These are phyloP conservation scores for Chouioia cunea DNA, from an alignment of 2,888 invertebrate genomes.

Conservation along the genomic window DNA sequence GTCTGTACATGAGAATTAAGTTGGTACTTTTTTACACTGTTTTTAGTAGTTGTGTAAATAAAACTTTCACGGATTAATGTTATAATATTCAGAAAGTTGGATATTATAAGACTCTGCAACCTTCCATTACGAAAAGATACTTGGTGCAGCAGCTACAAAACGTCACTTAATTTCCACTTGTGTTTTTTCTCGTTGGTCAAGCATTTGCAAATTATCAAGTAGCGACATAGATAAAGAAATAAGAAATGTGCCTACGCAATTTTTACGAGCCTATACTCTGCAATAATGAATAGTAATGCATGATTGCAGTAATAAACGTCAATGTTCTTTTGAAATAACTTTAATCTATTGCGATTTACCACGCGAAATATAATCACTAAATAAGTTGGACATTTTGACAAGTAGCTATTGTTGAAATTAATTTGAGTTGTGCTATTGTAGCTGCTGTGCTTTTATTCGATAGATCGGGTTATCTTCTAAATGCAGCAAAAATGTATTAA, in stretches of 20 bases:
- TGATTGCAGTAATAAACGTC: no score
- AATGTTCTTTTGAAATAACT: no score
- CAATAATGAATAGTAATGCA: slow-evolving; percentile 19
- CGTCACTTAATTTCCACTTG: slow-evolving; percentile 35
- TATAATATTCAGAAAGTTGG: slow-evolving; percentile 56
- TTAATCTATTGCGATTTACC: no score
- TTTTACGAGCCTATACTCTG: slow-evolving; percentile 45
- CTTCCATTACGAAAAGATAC: slow-evolving; percentile 46
- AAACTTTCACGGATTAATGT: slow-evolving; percentile 62
- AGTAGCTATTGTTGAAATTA: no score
- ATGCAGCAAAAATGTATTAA: slow-evolving; percentile 59
- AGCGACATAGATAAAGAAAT: slow-evolving; percentile 35
- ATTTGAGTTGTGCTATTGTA: slow-evolving; percentile 47
- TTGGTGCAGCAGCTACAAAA: slow-evolving; percentile 57
- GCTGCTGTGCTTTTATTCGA: slow-evolving; percentile 56
- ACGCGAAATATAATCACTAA: no score
- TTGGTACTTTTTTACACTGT: slow-evolving; percentile 57
- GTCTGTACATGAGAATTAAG: slow-evolving; percentile 76
- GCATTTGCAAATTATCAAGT: slow-evolving; percentile 35
- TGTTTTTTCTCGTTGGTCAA: no score
- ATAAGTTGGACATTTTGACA: no score
- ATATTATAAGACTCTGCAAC: slow-evolving; percentile 49
- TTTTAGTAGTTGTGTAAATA: slow-evolving; percentile 65
- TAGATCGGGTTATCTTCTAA: slow-evolving; percentile 54
- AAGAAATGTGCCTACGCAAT: slow-evolving; percentile 45